Evolutionary conservation across 2,797 vertebrate species (phyloP).

Genomic region (Ispidina picta): DNA sequence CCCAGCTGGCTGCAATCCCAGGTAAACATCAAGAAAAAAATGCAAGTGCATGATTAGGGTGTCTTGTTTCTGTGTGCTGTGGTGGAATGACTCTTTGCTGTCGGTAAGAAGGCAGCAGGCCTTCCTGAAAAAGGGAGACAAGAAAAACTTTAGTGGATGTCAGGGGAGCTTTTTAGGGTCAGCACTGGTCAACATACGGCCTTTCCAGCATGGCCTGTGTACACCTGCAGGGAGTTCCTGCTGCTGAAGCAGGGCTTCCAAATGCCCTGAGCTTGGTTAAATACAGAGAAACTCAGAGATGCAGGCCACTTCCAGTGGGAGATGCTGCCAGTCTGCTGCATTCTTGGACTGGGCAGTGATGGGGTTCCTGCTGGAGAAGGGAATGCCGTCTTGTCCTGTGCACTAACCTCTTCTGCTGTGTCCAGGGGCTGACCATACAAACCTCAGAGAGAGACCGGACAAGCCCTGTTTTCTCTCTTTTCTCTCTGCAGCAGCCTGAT

Average conservation of each 20-base stretch:
- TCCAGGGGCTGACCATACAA: too few species aligned
- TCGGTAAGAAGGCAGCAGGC: neutral
- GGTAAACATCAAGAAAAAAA: neutral
- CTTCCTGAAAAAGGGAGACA: neutral
- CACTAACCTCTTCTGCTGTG: neutral
- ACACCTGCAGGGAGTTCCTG: neutral
- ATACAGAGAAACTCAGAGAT: neutral
- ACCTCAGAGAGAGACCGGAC: neutral
- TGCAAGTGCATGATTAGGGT: accelerated
- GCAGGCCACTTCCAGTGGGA: neutral
- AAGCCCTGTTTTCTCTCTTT: neutral
- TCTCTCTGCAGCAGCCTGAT: neutral
- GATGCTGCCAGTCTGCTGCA: neutral
- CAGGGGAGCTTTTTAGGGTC: neutral
- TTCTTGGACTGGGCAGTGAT: neutral
- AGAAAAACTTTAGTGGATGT: neutral
- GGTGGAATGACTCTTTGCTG: slow-evolving; percentile 7
- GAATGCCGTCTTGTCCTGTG: neutral
- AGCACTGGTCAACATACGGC: neutral
- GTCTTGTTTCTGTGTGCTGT: neutral
- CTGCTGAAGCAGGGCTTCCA: neutral
- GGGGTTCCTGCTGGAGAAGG: neutral
- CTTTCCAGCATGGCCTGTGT: neutral
- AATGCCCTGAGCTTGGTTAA: neutral
- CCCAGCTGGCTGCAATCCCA: slow-evolving; percentile 39